Evolutionary conservation across 2,888 invertebrate genomes (phyloP).

Genomic region (Nesidiocoris tenuis): DNA sequence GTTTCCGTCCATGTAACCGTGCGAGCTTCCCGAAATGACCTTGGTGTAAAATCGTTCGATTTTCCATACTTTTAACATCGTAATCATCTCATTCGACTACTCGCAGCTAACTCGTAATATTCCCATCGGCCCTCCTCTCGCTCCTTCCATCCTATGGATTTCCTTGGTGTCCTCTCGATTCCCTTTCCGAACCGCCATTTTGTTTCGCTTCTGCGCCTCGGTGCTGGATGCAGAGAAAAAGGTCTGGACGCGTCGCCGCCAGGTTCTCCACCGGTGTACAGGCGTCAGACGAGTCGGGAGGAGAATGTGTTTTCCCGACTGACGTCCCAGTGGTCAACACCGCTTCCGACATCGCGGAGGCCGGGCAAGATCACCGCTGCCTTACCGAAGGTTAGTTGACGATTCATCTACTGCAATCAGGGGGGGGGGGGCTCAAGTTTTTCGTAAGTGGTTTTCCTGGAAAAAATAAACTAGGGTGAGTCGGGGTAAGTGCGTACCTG

Average conservation of each 20-base stretch:
- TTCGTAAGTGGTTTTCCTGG: no score
- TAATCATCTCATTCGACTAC: neutral
- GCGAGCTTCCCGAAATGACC: no score
- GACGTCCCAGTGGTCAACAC: slow-evolving; percentile 57
- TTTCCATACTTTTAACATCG: neutral
- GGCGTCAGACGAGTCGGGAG: slow-evolving; percentile 56
- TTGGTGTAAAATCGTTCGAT: neutral
- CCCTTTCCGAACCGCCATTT: neutral
- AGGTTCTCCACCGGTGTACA: slow-evolving; percentile 60
- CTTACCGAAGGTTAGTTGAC: slow-evolving; percentile 35
- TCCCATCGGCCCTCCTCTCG: neutral
- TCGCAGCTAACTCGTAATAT: slow-evolving; percentile 32
- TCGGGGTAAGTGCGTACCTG: no score
- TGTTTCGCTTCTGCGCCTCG: neutral
- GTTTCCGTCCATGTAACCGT: no score
- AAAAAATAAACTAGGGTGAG: no score
- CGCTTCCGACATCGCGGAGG: slow-evolving; percentile 19
- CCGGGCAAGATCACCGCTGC: slow-evolving; percentile 45
- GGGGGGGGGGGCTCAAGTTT: no score
- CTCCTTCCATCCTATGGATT: slow-evolving; percentile 31
- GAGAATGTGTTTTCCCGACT: slow-evolving; percentile 75
- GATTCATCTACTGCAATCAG: no score
- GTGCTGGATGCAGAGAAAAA: slow-evolving; percentile 55
- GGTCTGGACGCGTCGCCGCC: slow-evolving; percentile 62
- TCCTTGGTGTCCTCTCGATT: neutral